Base-by-base conservation (phyloP, 1,140 invertebrate species). In the Zaprionus taronus region DNA sequence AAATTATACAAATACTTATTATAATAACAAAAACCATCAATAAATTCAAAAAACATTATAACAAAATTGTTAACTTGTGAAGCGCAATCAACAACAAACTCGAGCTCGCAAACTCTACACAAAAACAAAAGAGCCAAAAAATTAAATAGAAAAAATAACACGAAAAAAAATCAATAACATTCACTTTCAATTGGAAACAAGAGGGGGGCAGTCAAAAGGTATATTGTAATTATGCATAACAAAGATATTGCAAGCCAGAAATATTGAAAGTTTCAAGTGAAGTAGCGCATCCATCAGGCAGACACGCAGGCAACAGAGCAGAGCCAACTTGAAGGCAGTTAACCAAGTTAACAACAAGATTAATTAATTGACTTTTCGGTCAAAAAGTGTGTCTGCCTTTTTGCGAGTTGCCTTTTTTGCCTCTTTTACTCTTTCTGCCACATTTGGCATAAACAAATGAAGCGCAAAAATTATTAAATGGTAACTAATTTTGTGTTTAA, bases 11-110 rank as follows among this genome's bases (percentile, higher is more conserved):
- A 80, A 86, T 83, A 83, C 83, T 86, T 83, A 83, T 74, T 24
- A 77, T 80, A 75, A 79, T 69, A 87, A 77, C 80, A 71, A 78
- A 86, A 80, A 83, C 84, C 78, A 89, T 89, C 73, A 81, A 89
- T 83, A 83, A 67, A 71, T 81, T 65, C 73, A 75, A 62, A 47
- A 80, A 77, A 70, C 85, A 66, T 89, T 89, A 81, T 76, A 61
- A 58, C 74, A 84, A 87, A 81, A 81, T 79, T 76, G 75, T 79
- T 89, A 68, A 77, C 78, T 47, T 47, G n/a, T 73, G 64, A 61
- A 77, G 83, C 72, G 84, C 85, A 89, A 87, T 87, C 83, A 89
- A 53, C 56, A 67, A 75, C 60, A 60, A 73, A 68, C 41, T 31
- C 44, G 44, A 65, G 63, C 20, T 34, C 9, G 26, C 28, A 31